Base-by-base conservation (phyloP, 1,140 invertebrate genomes). In the Leguminivora glycinivorella region DNA sequence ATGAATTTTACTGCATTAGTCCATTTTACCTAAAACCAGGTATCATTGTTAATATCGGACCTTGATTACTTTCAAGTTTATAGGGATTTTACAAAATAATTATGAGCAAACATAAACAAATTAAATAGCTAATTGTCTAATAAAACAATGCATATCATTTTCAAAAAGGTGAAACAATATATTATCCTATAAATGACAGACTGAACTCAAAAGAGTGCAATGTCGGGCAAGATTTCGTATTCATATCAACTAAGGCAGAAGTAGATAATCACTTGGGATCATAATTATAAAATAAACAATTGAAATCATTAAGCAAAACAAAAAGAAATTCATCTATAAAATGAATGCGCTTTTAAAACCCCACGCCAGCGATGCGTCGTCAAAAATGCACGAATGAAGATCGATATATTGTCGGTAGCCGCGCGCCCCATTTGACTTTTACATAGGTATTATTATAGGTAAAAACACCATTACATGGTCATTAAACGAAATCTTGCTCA, bases 21-120 rank as follows among this genome's bases (percentile, higher is more conserved):
- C 85, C 78, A 77, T 83, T 89, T 89, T 89, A 87, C 87, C 87
- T 89, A 87, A 79, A 85, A 87, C 77, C 38, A 82, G 74, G 74
- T 73, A 75, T 43, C 71, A 52, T 10, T 10, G 26, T 63, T 63
- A 63, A 63, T 63, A 63, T 29, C 5, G 58, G 58, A 34, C 25
- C 47, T 58, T 63, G 56, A 10, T n/a, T 9, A 63, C 14, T 2
- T 29, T 22, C 58, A 34, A 63, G n/a, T 63, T 31, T 63, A 63
- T 9, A 63, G 4, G 26, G 58, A 63, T 19, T 26, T 26, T 63
- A 5, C 26, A 63, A 63, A 60, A 60, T 60, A 31, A 47, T 9
- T 47, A 47, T 47, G 43, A 47, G n/a, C 14, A 38, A 17, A 43
- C 14, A n/a, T 40, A 43, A 43, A 43, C n/a, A 17, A 43, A n/a